Base-by-base conservation (phyloP, 2,797 vertebrate species). In the Tokudaia muenninki region DNA sequence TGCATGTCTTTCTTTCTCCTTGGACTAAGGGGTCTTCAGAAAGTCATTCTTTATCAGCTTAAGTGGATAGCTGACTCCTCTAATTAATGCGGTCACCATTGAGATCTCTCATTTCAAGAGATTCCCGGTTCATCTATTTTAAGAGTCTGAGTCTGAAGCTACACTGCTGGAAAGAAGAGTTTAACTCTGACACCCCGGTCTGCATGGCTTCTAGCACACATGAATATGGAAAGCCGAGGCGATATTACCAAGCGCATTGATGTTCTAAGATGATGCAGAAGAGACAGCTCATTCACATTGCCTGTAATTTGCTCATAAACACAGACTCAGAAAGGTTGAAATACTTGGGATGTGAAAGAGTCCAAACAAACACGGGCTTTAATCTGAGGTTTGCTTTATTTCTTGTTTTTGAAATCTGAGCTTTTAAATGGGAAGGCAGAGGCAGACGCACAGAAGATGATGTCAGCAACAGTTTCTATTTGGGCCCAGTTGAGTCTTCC, bases 381-480 rank as follows among this genome's bases (percentile, higher is more conserved):
- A 81, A 47, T 78, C 47, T 70, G 84, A 52, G 47, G 7, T 70
- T 87, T 37, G 11, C 24, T 86, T 67, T 8, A n/a, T 70, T 52
- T 82, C 37, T 59, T 52, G 21, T n/a, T 67, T 34, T 67, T n/a
- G 52, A 83, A 87, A 63, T 78, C 77, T 44, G 52, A 31, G 57
- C 90, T 95, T 95, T 94, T 87, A 50, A 67, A 79, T 52, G 61
- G 8, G 82, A 95, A 95, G 37, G 14, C 47, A 29, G n/a, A 92
- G 50, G 74, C 88, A 44, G 1, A 67, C 67, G 11, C 63, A n/a
- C 34, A 24, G 61, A 67, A 95, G n/a, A 74, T 67, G 74, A 84
- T 67, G 67, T 57, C 44, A 57, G 34, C 31, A 89, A 77, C 72
- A 57, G 31, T n/a, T 92, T 96, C 63, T 82, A 74, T 47, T 63